These are phyloP conservation scores for Drosophila ezoana DNA, from an alignment of 2,888 invertebrate genomes.

Conservation along the genomic window DNA sequence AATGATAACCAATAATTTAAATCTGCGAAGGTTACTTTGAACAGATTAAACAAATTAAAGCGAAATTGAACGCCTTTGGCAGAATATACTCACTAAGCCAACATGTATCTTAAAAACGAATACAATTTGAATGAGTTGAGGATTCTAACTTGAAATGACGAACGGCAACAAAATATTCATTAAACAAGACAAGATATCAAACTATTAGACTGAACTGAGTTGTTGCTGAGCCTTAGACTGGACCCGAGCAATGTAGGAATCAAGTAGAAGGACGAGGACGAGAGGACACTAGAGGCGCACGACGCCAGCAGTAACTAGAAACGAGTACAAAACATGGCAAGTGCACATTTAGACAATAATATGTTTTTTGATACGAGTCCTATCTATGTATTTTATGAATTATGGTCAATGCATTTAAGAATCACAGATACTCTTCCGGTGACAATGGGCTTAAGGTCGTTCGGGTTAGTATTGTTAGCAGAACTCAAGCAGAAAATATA, in stretches of 20 bases:
- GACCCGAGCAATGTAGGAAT: conserved; percentile 58
- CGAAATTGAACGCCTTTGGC: conserved; percentile 48
- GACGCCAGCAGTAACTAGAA: conserved; percentile 82
- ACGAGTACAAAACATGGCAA: conserved; percentile 70
- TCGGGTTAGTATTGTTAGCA: conserved; percentile 54
- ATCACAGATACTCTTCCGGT: conserved; percentile 24
- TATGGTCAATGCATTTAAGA: conserved; percentile 37
- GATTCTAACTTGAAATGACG: conserved; percentile 44
- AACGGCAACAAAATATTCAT: conserved; percentile 42
- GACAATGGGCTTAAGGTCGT: conserved; percentile 16
- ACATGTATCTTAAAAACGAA: conserved; percentile 52
- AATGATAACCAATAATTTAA: conserved; percentile 15
- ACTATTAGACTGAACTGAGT: conserved; percentile 51
- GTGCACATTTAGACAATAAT: conserved; percentile 52
- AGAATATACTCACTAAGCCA: conserved; percentile 72
- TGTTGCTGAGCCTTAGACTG: conserved; percentile 42
- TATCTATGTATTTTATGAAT: conserved; percentile 22
- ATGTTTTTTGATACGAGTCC: conserved; percentile 13
- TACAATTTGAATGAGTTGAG: conserved; percentile 46
- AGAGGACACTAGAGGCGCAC: conserved; percentile 75
- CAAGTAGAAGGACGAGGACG: conserved; percentile 59
- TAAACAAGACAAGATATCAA: conserved; percentile 50
- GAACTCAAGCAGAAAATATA: conserved; percentile 40
- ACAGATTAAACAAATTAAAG: conserved; percentile 34
- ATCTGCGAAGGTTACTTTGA: conserved; percentile 13